Evolutionary conservation across 2,888 invertebrate genomes (phyloP), one percentile per base, ranked within the genome.

Genomic region (Taenaris catops): DNA sequence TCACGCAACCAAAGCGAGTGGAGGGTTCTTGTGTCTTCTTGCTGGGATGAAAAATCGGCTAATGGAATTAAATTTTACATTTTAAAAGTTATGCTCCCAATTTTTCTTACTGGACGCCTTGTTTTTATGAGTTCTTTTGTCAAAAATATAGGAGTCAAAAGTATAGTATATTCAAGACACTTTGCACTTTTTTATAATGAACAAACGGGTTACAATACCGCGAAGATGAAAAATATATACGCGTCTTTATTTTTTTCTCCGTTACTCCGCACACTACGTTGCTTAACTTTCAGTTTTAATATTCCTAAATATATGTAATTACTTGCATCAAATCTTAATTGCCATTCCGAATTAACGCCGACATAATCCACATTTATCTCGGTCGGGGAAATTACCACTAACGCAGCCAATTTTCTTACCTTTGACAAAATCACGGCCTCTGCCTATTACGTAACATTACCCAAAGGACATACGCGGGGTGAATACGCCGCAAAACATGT

Each of bases 321-420:
- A 9, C 23, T 7, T 35, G 23, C 20, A 27, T 31, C 28, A 33
- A 28, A 42, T 25, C 37, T 28, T 23, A 14, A 41, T 28, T 20
- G 24, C 18, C 26, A 46, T 53, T 26, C 11, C 19, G 58, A 62
- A 62, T 62, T 58, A 58, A 41, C 46, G 52, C 49, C 55, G 55
- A 59, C 59, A 66, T 74, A 70, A 75, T 70, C 68, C 70, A 61
- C 65, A 63, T 73, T 69, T 71, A 65, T 61, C 63, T 56, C 60
- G 49, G 58, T 53, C 58, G 52, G 59, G 56, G 55, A 69, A 75
- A 81, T 80, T 73, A 78, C 72, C 72, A 74, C 71, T 76, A 76
- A 75, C 76, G 65, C 70, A 79, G 80, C 79, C 81, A 86, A 83
- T 86, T 83, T 83, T 81, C 75, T 80, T 84, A 84, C 84, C 84